Evolutionary conservation across 2,797 vertebrate genomes (phyloP).

Genomic region (Babyrousa celebensis): DNA sequence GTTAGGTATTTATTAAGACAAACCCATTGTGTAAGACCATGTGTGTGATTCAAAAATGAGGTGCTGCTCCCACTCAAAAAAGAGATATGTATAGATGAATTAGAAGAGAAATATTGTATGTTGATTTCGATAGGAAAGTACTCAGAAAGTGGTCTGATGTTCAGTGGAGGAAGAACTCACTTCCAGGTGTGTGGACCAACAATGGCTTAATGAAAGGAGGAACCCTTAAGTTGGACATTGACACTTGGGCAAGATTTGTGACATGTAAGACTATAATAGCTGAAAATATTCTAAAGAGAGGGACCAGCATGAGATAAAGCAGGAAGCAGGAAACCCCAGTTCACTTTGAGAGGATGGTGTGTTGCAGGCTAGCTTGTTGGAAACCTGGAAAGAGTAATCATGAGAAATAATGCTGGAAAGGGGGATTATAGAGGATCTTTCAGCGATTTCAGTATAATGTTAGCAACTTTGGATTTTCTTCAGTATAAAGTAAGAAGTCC

Average conservation of each 20-base stretch:
- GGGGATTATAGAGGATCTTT: not conserved
- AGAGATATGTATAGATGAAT: slow-evolving; percentile 49
- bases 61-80: not conserved
- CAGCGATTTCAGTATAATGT: not conserved
- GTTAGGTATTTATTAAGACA: slow-evolving; percentile 65
- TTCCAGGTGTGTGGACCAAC: not conserved
- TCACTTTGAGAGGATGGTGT: not conserved
- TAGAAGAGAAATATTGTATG: not conserved
- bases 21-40: slow-evolving; percentile 5
- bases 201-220: not conserved
- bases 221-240: not conserved
- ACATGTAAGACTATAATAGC: not conserved
- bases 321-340: not conserved
- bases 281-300: not conserved
- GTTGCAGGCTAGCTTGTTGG: not conserved
- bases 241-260: not conserved
- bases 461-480: slow-evolving; percentile 24
- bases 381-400: not conserved
- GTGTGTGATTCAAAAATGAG: slow-evolving; percentile 66
- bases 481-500: not conserved
- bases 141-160: not conserved
- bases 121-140: slow-evolving; percentile 37
- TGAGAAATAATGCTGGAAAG: not conserved
- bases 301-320: not conserved
- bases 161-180: not conserved